Conservation (phyloP, 2,113 vertebrate genomes). For the Xyrauchen texanus region DNA sequence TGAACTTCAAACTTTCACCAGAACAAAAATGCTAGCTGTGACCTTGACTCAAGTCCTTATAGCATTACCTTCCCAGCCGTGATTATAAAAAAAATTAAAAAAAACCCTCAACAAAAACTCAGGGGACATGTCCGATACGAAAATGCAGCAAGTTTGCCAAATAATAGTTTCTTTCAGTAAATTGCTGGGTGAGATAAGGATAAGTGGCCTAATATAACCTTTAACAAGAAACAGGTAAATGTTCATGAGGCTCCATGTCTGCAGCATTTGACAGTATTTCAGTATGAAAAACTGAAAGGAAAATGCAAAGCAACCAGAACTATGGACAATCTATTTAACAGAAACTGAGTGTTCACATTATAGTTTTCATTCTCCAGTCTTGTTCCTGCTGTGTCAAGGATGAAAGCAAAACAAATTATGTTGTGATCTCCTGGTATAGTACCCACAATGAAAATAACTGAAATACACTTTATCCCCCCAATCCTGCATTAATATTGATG, state of each 20-base stretch:
- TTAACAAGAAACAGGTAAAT: neutral
- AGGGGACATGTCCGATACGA: neutral
- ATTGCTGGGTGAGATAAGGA: neutral
- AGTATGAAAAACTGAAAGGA: neutral
- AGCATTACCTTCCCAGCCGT: neutral
- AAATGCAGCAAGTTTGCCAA: conserved; percentile 18
- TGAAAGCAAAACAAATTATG: too few relatives aligned
- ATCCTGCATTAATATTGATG: too few relatives aligned
- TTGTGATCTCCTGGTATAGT: too few relatives aligned
- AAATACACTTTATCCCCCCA: too few relatives aligned
- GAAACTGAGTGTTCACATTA: neutral
- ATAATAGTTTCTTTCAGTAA: neutral
- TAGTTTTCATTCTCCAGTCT: neutral
- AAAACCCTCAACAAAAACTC: neutral
- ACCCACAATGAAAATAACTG: too few relatives aligned
- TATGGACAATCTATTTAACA: neutral
- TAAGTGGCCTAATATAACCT: conserved; percentile 3
- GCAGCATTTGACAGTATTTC: neutral
- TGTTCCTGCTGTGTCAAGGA: neutral
- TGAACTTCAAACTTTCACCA: too few relatives aligned
- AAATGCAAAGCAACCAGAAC: neutral
- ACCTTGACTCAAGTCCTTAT: neutral
- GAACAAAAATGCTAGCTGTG: neutral
- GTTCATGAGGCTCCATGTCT: neutral
- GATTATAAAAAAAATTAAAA: neutral